phyloP scores from a whole-genome alignment of 2,797 vertebrate species.

The Arremon aurantiirostris region DNA sequence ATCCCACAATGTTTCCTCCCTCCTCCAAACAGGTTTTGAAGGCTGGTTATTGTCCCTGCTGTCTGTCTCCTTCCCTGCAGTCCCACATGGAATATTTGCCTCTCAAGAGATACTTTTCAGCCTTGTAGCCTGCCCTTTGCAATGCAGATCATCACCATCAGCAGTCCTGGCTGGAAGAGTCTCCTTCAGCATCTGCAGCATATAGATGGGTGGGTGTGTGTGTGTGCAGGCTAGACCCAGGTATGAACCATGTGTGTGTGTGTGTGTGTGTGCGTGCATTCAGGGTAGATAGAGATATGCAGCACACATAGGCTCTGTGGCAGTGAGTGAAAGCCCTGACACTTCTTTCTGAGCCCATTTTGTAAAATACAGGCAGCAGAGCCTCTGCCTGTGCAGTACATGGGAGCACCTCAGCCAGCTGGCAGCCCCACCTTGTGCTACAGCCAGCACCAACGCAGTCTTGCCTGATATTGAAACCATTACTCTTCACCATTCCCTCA shows the following conservation, averaged over 20 bases:
- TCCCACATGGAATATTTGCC: rapidly evolving
- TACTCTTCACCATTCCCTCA: conserved; percentile 2
- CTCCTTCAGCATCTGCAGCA: not conserved
- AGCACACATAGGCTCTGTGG: not conserved
- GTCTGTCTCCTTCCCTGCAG: not conserved
- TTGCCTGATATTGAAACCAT: conserved; percentile 50
- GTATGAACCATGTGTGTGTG: too few species aligned
- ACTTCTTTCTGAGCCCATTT: not conserved
- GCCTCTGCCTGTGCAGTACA: not conserved
- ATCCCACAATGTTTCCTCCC: not conserved
- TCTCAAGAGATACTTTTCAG: not conserved
- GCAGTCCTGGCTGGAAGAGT: too few species aligned
- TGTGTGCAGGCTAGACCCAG: not conserved
- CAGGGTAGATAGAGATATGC: too few species aligned
- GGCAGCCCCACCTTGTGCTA: conserved; percentile 34
- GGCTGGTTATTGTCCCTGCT: not conserved
- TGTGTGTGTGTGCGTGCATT: not conserved
- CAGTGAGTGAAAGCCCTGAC: not conserved
- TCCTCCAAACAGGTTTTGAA: not conserved
- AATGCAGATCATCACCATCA: too few species aligned
- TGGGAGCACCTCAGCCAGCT: conserved; percentile 3
- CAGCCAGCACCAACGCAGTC: conserved; percentile 12
- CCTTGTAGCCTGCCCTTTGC: not conserved
- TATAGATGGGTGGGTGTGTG: too few species aligned
- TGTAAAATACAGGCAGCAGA: not conserved